phyloP scores from a whole-genome alignment of 2,888 invertebrate species.

The Hyalella azteca region DNA sequence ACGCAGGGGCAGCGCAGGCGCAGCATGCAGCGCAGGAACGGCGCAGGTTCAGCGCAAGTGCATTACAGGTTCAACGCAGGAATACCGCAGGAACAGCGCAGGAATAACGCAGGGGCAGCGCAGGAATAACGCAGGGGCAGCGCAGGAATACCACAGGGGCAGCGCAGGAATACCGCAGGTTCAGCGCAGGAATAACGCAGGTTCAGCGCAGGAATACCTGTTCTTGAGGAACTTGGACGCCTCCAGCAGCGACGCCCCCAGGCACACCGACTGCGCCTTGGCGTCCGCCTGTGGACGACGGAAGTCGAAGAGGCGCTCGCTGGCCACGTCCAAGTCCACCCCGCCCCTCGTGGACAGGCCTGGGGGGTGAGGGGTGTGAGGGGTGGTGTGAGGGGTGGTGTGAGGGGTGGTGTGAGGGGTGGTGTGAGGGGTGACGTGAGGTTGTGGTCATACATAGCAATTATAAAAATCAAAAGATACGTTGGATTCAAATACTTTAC shows the following conservation, averaged over 20 bases:
- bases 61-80: too few relatives aligned
- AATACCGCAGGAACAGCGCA: too few relatives aligned
- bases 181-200: too few relatives aligned
- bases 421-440: background rate
- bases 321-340: constrained; percentile 10
- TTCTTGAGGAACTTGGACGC: constrained; percentile 40
- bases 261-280: constrained; percentile 43
- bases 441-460: background rate
- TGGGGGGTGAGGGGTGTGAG: background rate
- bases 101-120: too few relatives aligned
- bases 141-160: too few relatives aligned
- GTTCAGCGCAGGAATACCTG: constrained; percentile 37
- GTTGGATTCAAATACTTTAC: background rate
- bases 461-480: background rate
- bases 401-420: background rate
- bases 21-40: too few relatives aligned
- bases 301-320: constrained; percentile 44
- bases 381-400: background rate
- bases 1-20: too few relatives aligned
- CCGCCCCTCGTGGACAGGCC: background rate
- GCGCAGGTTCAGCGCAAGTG: too few relatives aligned
- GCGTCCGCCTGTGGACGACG: constrained; percentile 40
- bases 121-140: too few relatives aligned
- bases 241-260: constrained; percentile 41
- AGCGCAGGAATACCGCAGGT: too few relatives aligned